Evolutionary conservation across 1,140 invertebrate species (phyloP), one percentile per base, ranked within the genome.

Genomic region (Helicoverpa zea): DNA sequence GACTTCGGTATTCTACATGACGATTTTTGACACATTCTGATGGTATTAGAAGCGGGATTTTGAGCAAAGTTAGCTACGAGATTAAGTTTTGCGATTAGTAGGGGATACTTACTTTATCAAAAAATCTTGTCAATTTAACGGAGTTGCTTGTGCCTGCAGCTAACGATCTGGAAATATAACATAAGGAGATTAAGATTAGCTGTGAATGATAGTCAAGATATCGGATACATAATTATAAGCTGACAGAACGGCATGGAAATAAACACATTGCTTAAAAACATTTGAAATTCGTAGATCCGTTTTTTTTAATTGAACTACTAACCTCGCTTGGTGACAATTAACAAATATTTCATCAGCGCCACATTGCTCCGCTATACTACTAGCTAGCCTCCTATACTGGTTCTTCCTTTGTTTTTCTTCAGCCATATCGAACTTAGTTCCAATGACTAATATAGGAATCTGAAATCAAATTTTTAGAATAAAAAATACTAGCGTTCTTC

Each of bases 291-390:
- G n/a, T n/a, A n/a, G n/a, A n/a, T n/a, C n/a, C n/a, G n/a, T n/a
- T n/a, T n/a, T n/a, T n/a, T n/a, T n/a, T n/a, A n/a, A n/a, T n/a
- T n/a, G n/a, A n/a, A n/a, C 18, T 43, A 75, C 13, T 18, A 51
- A 95, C 91, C 97, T 97, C 1, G 96, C 94, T 92, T 98, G 97
- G 84, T 96, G 96, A 88, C 97, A 98, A 95, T 98, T 97, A 75
- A 99, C 94, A 95, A 97, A 97, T 90, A 99, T 98, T 96, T 99
- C 98, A 94, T 99, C 98, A 12, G 98, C 98, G 3, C 98, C 97
- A 95, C 98, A 99, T 95, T 99, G 98, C 88, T 98, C 97, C 11
- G 98, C 98, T 88, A 98, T 94, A 83, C 92, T 97, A 61, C 97
- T 97, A 13, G 97, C 97, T 1, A 96, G 95, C 83, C 97, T 95